Percentiles rank a stretch among this genome's conserved stretches.
These are phyloP conservation scores for Pteropus rufus DNA, from an alignment of 2,797 vertebrate species.

Conservation along the genomic window DNA sequence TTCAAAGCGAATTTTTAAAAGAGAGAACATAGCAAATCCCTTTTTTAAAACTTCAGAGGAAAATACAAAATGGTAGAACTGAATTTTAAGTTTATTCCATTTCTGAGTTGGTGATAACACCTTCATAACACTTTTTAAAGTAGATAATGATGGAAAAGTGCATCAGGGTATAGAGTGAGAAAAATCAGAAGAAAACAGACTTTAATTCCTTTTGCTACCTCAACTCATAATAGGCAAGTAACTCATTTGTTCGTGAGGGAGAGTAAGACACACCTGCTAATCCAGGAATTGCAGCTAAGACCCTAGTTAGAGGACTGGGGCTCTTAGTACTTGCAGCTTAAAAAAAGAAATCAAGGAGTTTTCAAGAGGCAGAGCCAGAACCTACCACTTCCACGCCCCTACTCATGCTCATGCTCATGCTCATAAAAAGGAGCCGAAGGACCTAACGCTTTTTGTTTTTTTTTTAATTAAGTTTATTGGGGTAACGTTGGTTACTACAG, in stretches of 20 bases:
- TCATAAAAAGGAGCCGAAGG: neutral
- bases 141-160: neutral
- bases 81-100: neutral
- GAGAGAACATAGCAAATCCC: neutral
- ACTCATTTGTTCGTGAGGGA: neutral
- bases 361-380: neutral
- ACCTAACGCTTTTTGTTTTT: neutral
- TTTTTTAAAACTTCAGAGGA: neutral
- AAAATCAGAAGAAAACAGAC: neutral
- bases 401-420: too few species aligned
- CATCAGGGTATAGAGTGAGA: neutral
- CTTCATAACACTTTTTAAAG: neutral
- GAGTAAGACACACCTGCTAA: neutral
- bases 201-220: neutral
- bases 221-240: neutral
- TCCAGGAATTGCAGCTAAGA: neutral
- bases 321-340: accelerated
- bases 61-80: neutral
- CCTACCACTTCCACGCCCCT: accelerated
- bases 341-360: neutral
- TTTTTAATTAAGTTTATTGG: too few species aligned
- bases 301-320: neutral
- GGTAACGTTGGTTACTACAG: too few species aligned
- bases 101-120: neutral
- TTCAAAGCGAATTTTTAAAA: neutral